phyloP scores from a whole-genome alignment of 2,113 vertebrate species.

The Leptosomus discolor region DNA sequence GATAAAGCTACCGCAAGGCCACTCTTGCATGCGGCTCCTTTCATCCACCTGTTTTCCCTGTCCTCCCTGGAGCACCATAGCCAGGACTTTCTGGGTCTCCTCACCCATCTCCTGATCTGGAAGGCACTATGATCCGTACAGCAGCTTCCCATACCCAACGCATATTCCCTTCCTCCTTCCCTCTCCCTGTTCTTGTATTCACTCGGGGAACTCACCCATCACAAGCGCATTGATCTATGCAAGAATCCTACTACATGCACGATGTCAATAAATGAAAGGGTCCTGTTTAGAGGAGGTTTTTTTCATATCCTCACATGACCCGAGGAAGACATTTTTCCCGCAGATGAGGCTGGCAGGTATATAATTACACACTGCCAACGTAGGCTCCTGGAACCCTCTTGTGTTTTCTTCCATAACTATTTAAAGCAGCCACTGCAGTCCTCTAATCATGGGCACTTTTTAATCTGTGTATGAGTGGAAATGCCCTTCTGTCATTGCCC shows the following conservation, averaged over 20 bases:
- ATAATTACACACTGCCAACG: neutral
- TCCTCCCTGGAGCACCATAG: neutral
- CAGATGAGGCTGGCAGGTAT: neutral
- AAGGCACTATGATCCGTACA: fast-evolving
- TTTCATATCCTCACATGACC: neutral
- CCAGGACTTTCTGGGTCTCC: neutral
- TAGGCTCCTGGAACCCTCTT: neutral
- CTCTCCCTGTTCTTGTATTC: neutral
- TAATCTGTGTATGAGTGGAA: neutral
- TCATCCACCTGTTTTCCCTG: neutral
- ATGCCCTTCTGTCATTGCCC: neutral
- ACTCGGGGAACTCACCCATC: neutral
- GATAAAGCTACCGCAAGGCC: neutral
- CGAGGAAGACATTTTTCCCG: neutral
- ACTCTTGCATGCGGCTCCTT: neutral
- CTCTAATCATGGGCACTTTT: neutral
- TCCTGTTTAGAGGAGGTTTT: neutral
- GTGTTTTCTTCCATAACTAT: neutral
- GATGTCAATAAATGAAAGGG: neutral
- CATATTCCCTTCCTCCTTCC: neutral
- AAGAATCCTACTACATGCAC: neutral
- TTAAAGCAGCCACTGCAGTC: neutral
- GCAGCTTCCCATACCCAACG: neutral
- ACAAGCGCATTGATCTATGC: neutral
- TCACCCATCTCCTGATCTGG: neutral